Percentiles rank a stretch among this genome's conserved stretches.
These are phyloP conservation scores for Diadegma fenestrale DNA, from an alignment of 2,888 invertebrate genomes.

Conservation along the genomic window DNA sequence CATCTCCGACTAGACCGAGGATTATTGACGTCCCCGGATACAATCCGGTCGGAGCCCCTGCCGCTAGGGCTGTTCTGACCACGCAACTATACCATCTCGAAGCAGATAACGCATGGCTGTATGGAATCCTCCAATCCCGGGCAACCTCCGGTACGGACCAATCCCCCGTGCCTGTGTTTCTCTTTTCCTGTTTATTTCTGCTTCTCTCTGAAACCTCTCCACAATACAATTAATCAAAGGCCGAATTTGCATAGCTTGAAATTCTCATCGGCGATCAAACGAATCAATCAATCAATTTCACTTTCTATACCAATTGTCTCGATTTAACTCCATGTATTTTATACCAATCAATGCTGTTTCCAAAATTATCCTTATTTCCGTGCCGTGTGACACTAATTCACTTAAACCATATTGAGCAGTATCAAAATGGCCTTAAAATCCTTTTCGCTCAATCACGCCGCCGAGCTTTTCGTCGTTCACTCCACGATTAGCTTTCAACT, in stretches of 20 bases:
- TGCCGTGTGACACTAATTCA: not conserved
- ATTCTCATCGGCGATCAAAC: slow-evolving; percentile 23
- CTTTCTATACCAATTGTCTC: not conserved
- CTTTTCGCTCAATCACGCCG: not conserved
- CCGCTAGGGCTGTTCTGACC: slow-evolving; percentile 30
- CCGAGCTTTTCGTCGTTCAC: not conserved
- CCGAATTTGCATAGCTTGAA: slow-evolving; percentile 28
- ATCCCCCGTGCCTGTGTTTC: not conserved
- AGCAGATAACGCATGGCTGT: slow-evolving; percentile 34
- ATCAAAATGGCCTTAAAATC: not conserved
- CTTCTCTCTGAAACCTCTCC: not conserved
- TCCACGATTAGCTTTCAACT: not conserved
- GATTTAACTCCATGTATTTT: not conserved
- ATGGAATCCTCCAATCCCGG: slow-evolving; percentile 31
- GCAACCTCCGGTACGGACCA: not conserved
- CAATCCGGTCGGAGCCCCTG: slow-evolving; percentile 30
- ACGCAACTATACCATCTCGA: slow-evolving; percentile 42
- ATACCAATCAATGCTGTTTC: not conserved
- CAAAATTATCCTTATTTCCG: not conserved
- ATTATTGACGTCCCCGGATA: slow-evolving; percentile 66
- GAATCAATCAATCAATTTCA: slow-evolving; percentile 4
- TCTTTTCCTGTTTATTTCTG: slow-evolving; percentile 5
- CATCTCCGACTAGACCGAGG: slow-evolving; percentile 61
- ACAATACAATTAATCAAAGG: slow-evolving; percentile 34
- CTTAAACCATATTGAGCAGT: not conserved